Evolutionary conservation across 2,797 vertebrate genomes (phyloP), one percentile per base, ranked within the genome.

Genomic region (Silurus aristotelis): DNA sequence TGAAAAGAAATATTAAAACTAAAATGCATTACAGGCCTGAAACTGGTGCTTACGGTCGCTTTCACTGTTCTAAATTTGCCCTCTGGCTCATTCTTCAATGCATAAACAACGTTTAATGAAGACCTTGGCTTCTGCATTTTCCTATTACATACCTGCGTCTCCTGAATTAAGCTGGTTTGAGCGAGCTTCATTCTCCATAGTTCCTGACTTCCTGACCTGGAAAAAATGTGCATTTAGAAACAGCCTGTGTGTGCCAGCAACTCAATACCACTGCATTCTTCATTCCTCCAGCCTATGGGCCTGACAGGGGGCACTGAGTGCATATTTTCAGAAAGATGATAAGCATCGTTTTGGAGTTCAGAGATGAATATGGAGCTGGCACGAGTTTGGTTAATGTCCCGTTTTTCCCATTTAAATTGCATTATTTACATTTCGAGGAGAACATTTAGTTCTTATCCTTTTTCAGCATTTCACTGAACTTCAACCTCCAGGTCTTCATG

Each of bases 241-340:
- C 80, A 68, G 52, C 75, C 84, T 25, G 17, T 83, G 12, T 85
- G 79, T 89, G 86, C 87, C 89, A 90, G 89, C 84, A 89, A 87
- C 83, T 87, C 76, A 86, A 81, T 89, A 86, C 85, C 67, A 31
- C 85, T 72, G 82, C 81, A 85, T 88, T 89, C 82, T 71, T 89
- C 81, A 85, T 89, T 89, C 82, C 67, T 89, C 78, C 83, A 73
- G 71, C 58, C 83, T 80, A 72, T 83, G 71, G 86, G 86, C 85
- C 83, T 85, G 83, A 84, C 81, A 90, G 64, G 38, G 38, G 86
- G 84, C 85, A 87, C 91, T 90, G 88, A 84, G 79, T 88, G 87
- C 72, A 86, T 86, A 81, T 86, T 92, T 91, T 85, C 76, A 80
- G 73, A 87, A 83, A 89, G 76, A 88, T 83, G 90, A 91, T 90